Evolutionary conservation across 2,888 invertebrate species (phyloP), one percentile per base, ranked within the genome.

Genomic region (Tipula vernalis): DNA sequence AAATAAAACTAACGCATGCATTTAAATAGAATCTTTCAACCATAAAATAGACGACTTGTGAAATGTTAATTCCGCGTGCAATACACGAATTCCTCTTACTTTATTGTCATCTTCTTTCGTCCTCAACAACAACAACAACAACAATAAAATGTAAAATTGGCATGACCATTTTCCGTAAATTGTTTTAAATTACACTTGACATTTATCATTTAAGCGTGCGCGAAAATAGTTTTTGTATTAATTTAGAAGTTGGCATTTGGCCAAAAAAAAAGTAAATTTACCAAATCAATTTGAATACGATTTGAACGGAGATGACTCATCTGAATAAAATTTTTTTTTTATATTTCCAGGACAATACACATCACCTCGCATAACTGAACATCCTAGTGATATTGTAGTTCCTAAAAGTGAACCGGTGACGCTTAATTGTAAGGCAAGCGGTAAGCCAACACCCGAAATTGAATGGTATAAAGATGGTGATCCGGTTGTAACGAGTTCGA

Each of bases 351-450:
- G 94, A 90, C 97, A 97, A 94, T 96, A 95, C 91, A 95, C 97
- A 90, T 95, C 97, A 86, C 99, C 99, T 3, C 94, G 97, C 88
- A 99, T 99, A 92, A 97, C 97, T 88, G 99, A 99, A 91, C 99
- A 99, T 92, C 99, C 99, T 87, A 96, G 97, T 89, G 98, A 99
- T 93, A 96, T 98, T 89, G 96, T 98, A 89, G 98, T 99, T 57
- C 97, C 98, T 87, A 96, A 97, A 92, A 98, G 98, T 91, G 98
- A 99, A 90, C 99, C 99, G 83, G 98, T 98, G 87, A 99, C 99
- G 87, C 93, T 99, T 88, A 97, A 98, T 91, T 99, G 99, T 92
- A 98, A 98, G 90, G 99, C 98, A 13, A 98, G 98, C 91, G 99
- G 99, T 88, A 96, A 97, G 89, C 97, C 97, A 3, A 96, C 96